Conservation (phyloP, 1,140 invertebrate genomes). For the Choristoneura fumiferana region DNA sequence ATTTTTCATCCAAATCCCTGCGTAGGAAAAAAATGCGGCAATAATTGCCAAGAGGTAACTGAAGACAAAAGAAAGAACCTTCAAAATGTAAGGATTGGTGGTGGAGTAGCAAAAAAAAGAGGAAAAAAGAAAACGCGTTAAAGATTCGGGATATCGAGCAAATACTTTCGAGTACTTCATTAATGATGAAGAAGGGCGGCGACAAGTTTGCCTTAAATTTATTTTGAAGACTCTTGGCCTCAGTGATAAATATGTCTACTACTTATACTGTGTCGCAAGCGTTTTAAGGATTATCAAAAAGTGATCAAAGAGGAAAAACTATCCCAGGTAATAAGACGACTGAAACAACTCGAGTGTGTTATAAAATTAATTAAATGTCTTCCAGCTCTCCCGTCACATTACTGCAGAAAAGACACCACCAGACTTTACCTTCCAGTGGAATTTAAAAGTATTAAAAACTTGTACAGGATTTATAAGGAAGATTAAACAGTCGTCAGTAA, state of each 20-base stretch:
- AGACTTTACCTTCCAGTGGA: conserved; percentile 32
- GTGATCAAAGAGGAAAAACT: conserved; percentile 31
- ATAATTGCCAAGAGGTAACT: conserved; percentile 14
- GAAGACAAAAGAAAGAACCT: conserved; percentile 16
- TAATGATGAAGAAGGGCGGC: conserved; percentile 27
- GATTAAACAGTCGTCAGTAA: conserved; percentile 28
- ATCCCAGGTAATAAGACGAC: conserved; percentile 33
- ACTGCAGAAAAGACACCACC: conserved; percentile 27
- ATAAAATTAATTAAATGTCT: conserved; percentile 31
- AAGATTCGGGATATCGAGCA: conserved; percentile 9
- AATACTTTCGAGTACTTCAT: conserved; percentile 26
- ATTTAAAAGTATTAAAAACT: conserved; percentile 30
- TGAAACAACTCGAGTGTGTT: neutral
- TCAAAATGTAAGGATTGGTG: too few relatives aligned
- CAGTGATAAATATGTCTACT: conserved; percentile 27
- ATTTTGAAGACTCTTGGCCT: conserved; percentile 30
- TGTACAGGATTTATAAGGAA: conserved; percentile 32
- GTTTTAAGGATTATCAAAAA: conserved; percentile 23
- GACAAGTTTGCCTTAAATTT: conserved; percentile 30
- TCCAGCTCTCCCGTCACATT: conserved; percentile 37
- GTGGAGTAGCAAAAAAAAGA: neutral
- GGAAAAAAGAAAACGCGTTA: conserved; percentile 23
- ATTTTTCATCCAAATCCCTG: conserved; percentile 22
- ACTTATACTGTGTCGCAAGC: conserved; percentile 18
- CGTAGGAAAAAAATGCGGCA: conserved; percentile 12